A percentile compares a stretch with the other conserved stretches of the same genome.
phyloP scores from a whole-genome alignment of 2,113 vertebrate species.

The Semicossyphus pulcher region DNA sequence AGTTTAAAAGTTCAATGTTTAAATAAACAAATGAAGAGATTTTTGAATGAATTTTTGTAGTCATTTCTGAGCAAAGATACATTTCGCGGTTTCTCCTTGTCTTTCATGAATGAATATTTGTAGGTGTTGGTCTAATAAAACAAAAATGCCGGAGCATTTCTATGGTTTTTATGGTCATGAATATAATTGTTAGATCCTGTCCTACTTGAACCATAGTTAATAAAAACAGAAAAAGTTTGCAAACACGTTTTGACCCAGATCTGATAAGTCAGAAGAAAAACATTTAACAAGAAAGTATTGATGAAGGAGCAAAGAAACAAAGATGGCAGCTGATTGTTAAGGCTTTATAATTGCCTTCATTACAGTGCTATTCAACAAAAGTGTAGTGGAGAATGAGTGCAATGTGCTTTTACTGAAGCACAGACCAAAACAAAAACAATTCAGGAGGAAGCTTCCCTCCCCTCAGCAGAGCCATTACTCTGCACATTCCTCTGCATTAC shows the following conservation, averaged over 20 bases:
- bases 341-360: background rate
- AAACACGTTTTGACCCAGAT: slow-evolving; percentile 32
- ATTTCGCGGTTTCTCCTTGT: no score
- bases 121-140: no score
- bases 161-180: no score
- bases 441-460: slow-evolving; percentile 1
- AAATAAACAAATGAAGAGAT: no score
- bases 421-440: slow-evolving; percentile 31
- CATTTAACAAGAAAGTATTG: background rate
- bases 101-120: no score
- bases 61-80: no score
- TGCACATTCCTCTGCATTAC: slow-evolving; percentile 55
- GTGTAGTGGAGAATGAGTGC: background rate
- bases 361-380: background rate
- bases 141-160: no score
- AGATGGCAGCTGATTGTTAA: background rate
- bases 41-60: no score
- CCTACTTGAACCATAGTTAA: background rate
- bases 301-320: background rate
- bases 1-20: no score
- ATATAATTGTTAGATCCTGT: no score
- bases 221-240: background rate
- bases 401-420: slow-evolving; percentile 17
- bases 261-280: background rate
- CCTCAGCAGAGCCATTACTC: slow-evolving; percentile 39